These are phyloP conservation scores for Mustelus asterias DNA, from an alignment of 2,113 vertebrate genomes.

Conservation along the genomic window DNA sequence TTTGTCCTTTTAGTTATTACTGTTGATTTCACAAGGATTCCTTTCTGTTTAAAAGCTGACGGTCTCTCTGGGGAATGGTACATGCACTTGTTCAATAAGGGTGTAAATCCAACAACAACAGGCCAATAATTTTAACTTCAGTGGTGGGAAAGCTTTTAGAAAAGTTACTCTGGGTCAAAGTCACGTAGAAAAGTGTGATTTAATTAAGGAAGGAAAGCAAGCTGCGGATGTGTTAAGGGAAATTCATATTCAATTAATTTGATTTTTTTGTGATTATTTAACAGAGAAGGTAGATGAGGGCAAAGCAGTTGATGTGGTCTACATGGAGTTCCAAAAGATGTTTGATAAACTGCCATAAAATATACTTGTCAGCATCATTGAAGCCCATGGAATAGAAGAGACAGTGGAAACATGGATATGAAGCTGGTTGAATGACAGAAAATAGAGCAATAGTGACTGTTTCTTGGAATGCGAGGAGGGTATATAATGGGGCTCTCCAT, in stretches of 20 bases:
- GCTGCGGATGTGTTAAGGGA: background rate
- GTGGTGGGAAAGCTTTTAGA: background rate
- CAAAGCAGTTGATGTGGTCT: background rate
- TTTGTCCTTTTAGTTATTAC: background rate
- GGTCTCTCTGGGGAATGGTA: background rate
- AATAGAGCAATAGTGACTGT: background rate
- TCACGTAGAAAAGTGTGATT: background rate
- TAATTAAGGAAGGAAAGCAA: background rate
- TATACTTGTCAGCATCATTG: background rate
- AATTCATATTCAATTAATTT: background rate
- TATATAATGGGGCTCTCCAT: background rate
- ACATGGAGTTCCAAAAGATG: background rate
- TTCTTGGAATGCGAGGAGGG: background rate
- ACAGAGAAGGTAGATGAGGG: background rate
- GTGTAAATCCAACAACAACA: background rate
- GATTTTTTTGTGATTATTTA: background rate
- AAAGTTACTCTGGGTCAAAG: background rate
- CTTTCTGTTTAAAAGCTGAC: background rate
- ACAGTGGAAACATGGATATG: background rate
- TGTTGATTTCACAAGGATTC: background rate
- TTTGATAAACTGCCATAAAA: background rate
- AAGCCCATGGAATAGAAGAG: background rate
- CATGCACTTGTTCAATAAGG: background rate
- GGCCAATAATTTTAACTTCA: background rate
- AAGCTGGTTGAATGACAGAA: background rate